Conservation (phyloP, 2,888 invertebrate species). For the Hypercompe scribonia region DNA sequence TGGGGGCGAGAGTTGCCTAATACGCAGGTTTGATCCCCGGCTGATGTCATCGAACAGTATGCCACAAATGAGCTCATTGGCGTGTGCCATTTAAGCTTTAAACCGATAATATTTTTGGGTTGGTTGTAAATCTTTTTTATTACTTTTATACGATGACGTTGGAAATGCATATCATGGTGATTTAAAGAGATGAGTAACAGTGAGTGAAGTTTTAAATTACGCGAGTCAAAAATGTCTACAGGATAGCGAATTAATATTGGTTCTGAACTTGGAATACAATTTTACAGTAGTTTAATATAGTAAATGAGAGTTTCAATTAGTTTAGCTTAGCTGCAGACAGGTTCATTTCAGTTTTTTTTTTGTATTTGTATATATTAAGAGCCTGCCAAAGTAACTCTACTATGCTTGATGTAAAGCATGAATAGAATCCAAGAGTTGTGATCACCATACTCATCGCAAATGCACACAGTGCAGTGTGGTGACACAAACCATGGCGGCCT, state of each 20-base stretch:
- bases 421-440: no score
- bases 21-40: slow-evolving; percentile 58
- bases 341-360: no score
- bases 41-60: slow-evolving; percentile 59
- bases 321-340: no score
- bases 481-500: no score
- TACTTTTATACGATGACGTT: slow-evolving; percentile 8
- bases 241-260: neutral
- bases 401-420: no score
- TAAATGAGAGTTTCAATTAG: no score
- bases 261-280: neutral
- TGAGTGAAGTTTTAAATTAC: neutral
- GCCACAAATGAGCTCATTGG: slow-evolving; percentile 50
- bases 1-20: slow-evolving; percentile 53
- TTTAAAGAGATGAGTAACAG: neutral
- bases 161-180: slow-evolving; percentile 4
- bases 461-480: no score
- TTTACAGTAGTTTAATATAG: neutral
- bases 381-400: no score
- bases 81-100: slow-evolving; percentile 4
- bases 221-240: neutral
- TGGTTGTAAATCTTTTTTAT: slow-evolving; percentile 23
- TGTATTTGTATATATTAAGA: no score
- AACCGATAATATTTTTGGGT: slow-evolving; percentile 15
- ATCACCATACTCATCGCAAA: no score